Evolutionary conservation across 2,888 invertebrate species (phyloP).

Genomic region (Lithodes maja): DNA sequence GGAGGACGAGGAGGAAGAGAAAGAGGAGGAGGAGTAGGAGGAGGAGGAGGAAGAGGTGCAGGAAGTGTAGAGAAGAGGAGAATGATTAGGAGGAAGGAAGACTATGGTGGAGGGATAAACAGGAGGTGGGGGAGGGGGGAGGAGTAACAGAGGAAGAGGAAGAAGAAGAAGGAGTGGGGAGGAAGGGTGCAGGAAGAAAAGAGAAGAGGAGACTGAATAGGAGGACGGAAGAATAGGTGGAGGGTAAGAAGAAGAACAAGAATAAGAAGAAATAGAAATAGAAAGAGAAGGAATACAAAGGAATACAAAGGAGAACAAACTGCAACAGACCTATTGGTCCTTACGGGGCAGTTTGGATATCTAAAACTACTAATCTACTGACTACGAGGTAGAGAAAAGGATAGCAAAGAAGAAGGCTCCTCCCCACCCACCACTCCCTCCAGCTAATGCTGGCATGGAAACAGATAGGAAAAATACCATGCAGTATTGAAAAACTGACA

Average conservation of each 20-base stretch:
- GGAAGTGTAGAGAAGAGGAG: slow-evolving; percentile 14
- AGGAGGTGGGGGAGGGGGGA: slow-evolving; percentile 19
- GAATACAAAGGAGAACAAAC: neutral
- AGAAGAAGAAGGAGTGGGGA: slow-evolving; percentile 14
- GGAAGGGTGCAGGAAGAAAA: neutral
- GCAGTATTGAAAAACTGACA: no score
- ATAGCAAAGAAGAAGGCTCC: no score
- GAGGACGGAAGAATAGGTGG: slow-evolving; percentile 58
- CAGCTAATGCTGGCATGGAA: no score
- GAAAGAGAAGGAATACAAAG: slow-evolving; percentile 10
- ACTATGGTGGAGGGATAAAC: neutral
- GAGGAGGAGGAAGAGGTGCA: no score
- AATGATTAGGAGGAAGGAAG: neutral
- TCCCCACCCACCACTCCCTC: no score
- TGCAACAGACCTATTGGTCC: no score
- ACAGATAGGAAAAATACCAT: no score
- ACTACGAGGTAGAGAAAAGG: no score
- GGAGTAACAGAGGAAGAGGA: slow-evolving; percentile 33
- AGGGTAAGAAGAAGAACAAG: slow-evolving; percentile 53
- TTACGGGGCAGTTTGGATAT: no score
- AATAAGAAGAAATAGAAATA: slow-evolving; percentile 34
- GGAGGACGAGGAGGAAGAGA: no score
- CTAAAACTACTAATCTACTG: no score
- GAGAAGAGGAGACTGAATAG: neutral
- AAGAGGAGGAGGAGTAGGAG: no score